phyloP scores from a whole-genome alignment of 2,113 vertebrate genomes.

The Campylomormyrus numenius region DNA sequence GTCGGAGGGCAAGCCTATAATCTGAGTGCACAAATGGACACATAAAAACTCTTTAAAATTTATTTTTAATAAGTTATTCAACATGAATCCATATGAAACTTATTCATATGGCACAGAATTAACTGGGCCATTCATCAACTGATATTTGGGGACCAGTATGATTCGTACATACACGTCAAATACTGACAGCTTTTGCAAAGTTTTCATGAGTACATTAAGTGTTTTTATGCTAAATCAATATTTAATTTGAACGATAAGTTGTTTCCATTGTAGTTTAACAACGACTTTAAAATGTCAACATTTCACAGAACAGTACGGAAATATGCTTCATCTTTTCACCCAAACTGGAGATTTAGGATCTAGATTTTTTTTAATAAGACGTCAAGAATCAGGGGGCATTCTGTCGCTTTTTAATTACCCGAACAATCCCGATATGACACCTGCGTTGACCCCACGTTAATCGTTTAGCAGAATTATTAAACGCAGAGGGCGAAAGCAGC shows the following conservation, averaged over 20 bases:
- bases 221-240: neutral
- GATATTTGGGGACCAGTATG: neutral
- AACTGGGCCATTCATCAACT: neutral
- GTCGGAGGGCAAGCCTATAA: constrained; percentile 15
- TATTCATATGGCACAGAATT: neutral
- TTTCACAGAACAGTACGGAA: neutral
- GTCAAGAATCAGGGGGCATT: neutral
- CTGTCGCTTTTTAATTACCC: neutral
- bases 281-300: neutral
- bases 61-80: neutral
- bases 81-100: neutral
- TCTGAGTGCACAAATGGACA: neutral
- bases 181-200: neutral
- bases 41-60: neutral
- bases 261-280: neutral
- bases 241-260: neutral
- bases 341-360: neutral
- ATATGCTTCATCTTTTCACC: neutral
- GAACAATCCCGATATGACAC: neutral
- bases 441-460: neutral
- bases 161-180: neutral
- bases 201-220: neutral
- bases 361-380: neutral
- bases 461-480: neutral
- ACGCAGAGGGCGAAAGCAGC: neutral